A percentile compares a stretch with the other conserved stretches of the same genome.
These are phyloP conservation scores for Bagarius yarrelli DNA, from an alignment of 2,113 vertebrate genomes.

Conservation along the genomic window DNA sequence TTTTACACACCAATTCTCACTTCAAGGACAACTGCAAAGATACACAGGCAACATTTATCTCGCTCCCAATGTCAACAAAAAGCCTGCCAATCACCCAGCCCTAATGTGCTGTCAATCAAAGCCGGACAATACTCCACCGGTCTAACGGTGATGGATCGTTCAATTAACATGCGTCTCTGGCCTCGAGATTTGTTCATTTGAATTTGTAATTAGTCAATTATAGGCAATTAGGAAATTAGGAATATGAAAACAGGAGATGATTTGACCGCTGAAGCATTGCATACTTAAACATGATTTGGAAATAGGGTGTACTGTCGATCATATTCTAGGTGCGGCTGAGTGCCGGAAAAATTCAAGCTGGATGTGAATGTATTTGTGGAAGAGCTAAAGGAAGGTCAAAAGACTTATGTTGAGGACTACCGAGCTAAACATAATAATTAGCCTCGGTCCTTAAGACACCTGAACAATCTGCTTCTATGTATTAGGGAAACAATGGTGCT, in stretches of 20 bases:
- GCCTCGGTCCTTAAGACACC: constrained; percentile 60
- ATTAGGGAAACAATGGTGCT: constrained; percentile 69
- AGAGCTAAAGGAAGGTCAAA: constrained; percentile 71
- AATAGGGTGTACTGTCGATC: constrained; percentile 22
- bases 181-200: constrained; percentile 78
- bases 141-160: constrained; percentile 74
- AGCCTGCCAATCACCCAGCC: constrained; percentile 57
- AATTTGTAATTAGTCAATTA: constrained; percentile 80
- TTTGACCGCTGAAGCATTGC: constrained; percentile 60
- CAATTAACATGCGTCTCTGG: constrained; percentile 73
- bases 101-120: constrained; percentile 75
- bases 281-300: constrained; percentile 59
- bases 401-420: constrained; percentile 70
- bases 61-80: constrained; percentile 69
- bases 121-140: constrained; percentile 61
- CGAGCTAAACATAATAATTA: constrained; percentile 77
- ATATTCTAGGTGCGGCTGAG: constrained; percentile 8
- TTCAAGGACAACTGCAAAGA: constrained; percentile 54
- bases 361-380: constrained; percentile 65
- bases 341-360: constrained; percentile 36
- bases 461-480: constrained; percentile 72
- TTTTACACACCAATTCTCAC: constrained; percentile 9
- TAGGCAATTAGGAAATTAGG: constrained; percentile 74
- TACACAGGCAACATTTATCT: constrained; percentile 50
- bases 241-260: constrained; percentile 74